Evolutionary conservation across 2,888 invertebrate species (phyloP), one percentile per base, ranked within the genome.

Genomic region (Escarpia spicata): DNA sequence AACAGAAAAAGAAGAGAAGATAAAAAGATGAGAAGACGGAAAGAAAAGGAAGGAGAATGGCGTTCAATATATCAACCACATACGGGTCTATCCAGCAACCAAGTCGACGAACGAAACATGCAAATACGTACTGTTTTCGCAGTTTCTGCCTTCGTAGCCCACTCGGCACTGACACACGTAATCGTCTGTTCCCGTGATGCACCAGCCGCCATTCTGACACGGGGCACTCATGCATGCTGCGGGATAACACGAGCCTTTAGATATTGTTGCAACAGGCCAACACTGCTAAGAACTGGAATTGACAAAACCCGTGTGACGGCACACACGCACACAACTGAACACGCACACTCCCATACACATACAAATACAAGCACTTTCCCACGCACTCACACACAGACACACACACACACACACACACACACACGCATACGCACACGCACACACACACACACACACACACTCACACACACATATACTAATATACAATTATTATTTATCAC

Each of bases 131-230:
- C 91, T 45, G 58, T 91, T 44, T 45, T 91, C 91, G 91, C 91
- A 91, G 58, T 91, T 43, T 19, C 45, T 44, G 43, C 91, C 91
- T 91, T 52, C 91, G 91, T 19, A 91, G 15, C 91, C 91, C 19
- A 91, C 26, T 45, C 91, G 43, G 43, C 91, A 91, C 52, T 52
- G 44, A 26, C 91, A 91, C 45, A 91, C 58, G 52, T 91, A 91
- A 31, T 91, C 91, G 58, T 45, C 31, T 0, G 3, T 19, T n/a
- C 37, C 26, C 12, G 15, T 26, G 91, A 91, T 91, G n/a, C 91
- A 91, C 91, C 91, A 91, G 19, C 91, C 91, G 91, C 52, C 58
- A n/a, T 91, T 91, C 58, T 91, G 91, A 44, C 91, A 91, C 44
- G 91, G 91, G 15, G 45, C 37, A 44, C 52, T 52, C n/a, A 52